These are phyloP conservation scores for Callospermophilus lateralis DNA, from an alignment of 2,113 vertebrate genomes.

Conservation along the genomic window DNA sequence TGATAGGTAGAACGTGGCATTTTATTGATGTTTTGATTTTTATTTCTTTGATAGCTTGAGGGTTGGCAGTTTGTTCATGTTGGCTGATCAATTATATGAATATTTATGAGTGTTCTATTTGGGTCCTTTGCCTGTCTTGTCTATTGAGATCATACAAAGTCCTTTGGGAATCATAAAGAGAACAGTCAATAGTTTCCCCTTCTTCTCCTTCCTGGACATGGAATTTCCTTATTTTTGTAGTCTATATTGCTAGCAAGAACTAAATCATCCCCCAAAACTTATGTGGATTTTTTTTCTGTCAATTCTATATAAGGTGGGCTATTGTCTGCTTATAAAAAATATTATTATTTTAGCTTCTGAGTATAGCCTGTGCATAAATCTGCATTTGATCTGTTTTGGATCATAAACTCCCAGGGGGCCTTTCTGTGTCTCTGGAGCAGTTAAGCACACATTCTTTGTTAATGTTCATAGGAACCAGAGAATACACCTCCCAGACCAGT, in stretches of 20 bases:
- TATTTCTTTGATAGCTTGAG: neutral
- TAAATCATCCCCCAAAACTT: neutral
- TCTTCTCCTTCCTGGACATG: neutral
- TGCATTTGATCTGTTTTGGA: neutral
- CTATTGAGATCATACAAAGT: neutral
- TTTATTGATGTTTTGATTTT: neutral
- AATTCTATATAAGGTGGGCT: neutral
- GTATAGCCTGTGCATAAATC: neutral
- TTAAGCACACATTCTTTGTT: neutral
- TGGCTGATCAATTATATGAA: neutral
- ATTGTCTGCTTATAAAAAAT: neutral
- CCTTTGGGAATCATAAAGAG: neutral
- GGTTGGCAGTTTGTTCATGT: neutral
- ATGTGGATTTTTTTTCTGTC: neutral
- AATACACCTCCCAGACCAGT: neutral
- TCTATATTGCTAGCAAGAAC: neutral
- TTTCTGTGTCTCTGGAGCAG: neutral
- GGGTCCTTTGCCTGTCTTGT: neutral
- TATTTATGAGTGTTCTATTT: neutral
- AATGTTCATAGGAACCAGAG: neutral
- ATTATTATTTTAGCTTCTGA: slow-evolving; percentile 6
- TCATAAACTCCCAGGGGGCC: neutral
- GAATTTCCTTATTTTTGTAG: neutral
- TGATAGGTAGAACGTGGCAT: neutral
- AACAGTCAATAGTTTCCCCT: neutral